Conservation (phyloP, 2,113 vertebrate species). For the Cyanistes caeruleus region DNA sequence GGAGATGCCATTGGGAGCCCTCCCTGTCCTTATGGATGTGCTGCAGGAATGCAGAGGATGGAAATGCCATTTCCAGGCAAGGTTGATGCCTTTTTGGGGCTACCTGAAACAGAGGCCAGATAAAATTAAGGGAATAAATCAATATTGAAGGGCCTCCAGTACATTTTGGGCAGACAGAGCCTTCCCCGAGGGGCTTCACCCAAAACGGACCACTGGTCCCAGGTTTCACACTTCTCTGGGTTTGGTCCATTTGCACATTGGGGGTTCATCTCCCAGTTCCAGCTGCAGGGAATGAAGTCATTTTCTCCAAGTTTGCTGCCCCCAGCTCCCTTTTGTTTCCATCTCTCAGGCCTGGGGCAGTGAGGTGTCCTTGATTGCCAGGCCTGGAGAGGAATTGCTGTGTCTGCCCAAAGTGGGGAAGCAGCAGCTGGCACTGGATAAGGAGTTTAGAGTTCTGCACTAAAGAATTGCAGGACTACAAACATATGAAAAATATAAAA, state of each 20-base stretch:
- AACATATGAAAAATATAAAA: background rate
- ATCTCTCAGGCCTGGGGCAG: background rate
- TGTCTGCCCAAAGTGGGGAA: background rate
- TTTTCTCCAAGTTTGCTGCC: background rate
- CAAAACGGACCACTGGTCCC: rapidly evolving
- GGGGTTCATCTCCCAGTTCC: background rate
- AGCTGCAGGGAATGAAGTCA: background rate
- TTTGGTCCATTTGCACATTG: background rate
- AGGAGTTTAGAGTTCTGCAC: background rate
- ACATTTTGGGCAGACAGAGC: background rate
- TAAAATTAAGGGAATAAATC: background rate
- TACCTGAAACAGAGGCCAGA: background rate
- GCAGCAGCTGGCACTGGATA: rapidly evolving
- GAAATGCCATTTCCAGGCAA: background rate
- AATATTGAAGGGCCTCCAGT: no score
- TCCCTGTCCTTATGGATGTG: background rate
- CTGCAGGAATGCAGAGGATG: background rate
- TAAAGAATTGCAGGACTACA: background rate
- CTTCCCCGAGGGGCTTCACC: background rate
- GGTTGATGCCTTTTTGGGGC: background rate
- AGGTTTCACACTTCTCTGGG: background rate
- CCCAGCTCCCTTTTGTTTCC: background rate
- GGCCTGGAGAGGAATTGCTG: background rate
- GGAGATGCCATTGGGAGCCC: background rate
- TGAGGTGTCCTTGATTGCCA: background rate